Evolutionary conservation across 2,113 vertebrate genomes (phyloP), one percentile per base, ranked within the genome.

Genomic region (Turnix velox): DNA sequence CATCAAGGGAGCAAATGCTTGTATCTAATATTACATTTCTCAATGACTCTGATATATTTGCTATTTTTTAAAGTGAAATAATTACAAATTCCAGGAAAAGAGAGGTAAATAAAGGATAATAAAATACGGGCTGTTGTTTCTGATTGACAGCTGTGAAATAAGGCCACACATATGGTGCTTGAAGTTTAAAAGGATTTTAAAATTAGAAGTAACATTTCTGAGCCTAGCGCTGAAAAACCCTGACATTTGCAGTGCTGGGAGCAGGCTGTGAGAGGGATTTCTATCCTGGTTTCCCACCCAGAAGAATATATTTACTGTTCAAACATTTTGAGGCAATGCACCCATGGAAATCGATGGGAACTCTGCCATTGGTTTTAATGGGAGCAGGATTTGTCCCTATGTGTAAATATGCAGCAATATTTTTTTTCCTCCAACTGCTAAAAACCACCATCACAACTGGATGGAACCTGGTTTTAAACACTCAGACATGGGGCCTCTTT

Each of bases 251-350:
- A 85, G 89, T 7, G n/a, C 80, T 43, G 66, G 66, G 78, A 94
- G 84, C 74, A 92, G 78, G 30, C 95, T 93, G 67, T 93, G 91
- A 96, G 95, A 95, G 74, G 75, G 84, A 94, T 91, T 93, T 93
- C 92, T 94, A 87, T 85, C 78, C 91, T 83, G 78, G 59, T 91
- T 94, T 96, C 94, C 96, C 92, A 95, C 96, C 87, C 87, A 93
- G 95, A 92, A 95, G 74, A 96, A 94, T 88, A 88, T 93, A 93
- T 96, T 94, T 94, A 96, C 95, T 96, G 91, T 93, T 93, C 84
- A 95, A 96, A 96, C 88, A 95, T 73, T 91, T 88, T 48, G 78
- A 94, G 85, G 90, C 86, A 91, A 84, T n/a, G 89, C 84, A 96
- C 92, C 91, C 94, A 92, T 92, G 89, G 92, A 97, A 95, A 92